Percentiles rank a stretch among this genome's conserved stretches.
phyloP scores from a whole-genome alignment of 2,888 invertebrate genomes.

The Brassicogethes aeneus region DNA sequence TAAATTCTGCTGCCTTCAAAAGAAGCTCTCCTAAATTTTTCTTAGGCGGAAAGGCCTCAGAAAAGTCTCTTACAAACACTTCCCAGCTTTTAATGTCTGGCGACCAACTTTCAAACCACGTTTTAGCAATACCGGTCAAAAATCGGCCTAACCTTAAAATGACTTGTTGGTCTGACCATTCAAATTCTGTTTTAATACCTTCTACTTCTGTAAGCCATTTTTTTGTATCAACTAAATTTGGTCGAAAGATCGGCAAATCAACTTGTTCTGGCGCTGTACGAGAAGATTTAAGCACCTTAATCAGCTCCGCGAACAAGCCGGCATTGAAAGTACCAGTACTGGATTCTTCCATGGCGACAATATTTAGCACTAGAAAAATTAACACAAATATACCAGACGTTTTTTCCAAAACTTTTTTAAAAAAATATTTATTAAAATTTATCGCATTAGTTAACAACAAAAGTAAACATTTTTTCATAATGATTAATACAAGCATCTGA shows the following conservation, averaged over 20 bases:
- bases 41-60: slow-evolving; percentile 18
- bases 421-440: no score
- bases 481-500: no score
- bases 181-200: slow-evolving; percentile 14
- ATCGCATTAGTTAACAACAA: no score
- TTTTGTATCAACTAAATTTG: slow-evolving; percentile 11
- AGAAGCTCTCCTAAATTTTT: slow-evolving; percentile 16
- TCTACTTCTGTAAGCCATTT: slow-evolving; percentile 13
- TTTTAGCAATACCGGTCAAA: slow-evolving; percentile 10
- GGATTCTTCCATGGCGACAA: no score
- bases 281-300: slow-evolving; percentile 10
- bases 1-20: slow-evolving; percentile 14
- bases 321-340: no score
- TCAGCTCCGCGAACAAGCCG: slow-evolving; percentile 9
- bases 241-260: slow-evolving; percentile 13
- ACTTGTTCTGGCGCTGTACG: slow-evolving; percentile 10
- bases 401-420: no score
- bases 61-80: slow-evolving; percentile 18
- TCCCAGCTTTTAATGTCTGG: slow-evolving; percentile 15
- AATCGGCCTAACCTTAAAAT: slow-evolving; percentile 13
- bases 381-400: no score
- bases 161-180: slow-evolving; percentile 13
- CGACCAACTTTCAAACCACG: slow-evolving; percentile 14
- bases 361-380: no score
- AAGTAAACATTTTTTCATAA: no score